Conservation (phyloP, 2,888 invertebrate genomes). For the Listrodromus nycthemerus region DNA sequence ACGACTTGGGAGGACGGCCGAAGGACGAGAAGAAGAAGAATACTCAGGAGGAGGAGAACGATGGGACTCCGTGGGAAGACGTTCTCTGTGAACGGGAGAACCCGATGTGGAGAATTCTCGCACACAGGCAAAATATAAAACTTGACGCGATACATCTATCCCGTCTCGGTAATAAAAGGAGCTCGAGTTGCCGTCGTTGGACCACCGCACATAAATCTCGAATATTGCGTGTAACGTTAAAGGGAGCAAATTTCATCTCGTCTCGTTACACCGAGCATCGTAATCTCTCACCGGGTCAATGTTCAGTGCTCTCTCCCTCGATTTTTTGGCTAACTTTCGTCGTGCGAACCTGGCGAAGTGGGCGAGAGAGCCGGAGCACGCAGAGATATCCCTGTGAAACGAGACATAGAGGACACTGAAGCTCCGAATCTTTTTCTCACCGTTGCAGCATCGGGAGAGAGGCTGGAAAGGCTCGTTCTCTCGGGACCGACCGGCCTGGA, state of each 20-base stretch:
- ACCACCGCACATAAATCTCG: slow-evolving; percentile 61
- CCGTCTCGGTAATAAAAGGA: slow-evolving; percentile 51
- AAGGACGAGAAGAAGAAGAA: slow-evolving; percentile 58
- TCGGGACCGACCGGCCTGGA: background rate
- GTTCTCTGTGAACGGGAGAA: slow-evolving; percentile 48
- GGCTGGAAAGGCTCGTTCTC: background rate
- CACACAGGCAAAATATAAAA: slow-evolving; percentile 31
- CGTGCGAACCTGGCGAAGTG: slow-evolving; percentile 29
- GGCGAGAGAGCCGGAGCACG: background rate
- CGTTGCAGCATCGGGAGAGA: slow-evolving; percentile 2
- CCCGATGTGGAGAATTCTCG: slow-evolving; percentile 49
- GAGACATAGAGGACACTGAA: background rate
- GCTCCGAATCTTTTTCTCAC: slow-evolving; percentile 13
- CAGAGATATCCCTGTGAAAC: slow-evolving; percentile 21
- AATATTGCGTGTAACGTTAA: slow-evolving; percentile 58
- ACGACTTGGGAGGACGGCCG: slow-evolving; percentile 56
- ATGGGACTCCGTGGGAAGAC: slow-evolving; percentile 69
- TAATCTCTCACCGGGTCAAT: slow-evolving; percentile 33
- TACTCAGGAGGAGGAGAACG: slow-evolving; percentile 62
- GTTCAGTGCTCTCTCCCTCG: slow-evolving; percentile 22
- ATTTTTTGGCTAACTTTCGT: slow-evolving; percentile 28
- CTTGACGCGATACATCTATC: slow-evolving; percentile 51
- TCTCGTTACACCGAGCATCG: slow-evolving; percentile 28
- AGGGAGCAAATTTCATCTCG: slow-evolving; percentile 61
- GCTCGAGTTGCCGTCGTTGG: slow-evolving; percentile 66